These are phyloP conservation scores for Hesperia comma DNA, from an alignment of 2,888 invertebrate species.

Conservation along the genomic window DNA sequence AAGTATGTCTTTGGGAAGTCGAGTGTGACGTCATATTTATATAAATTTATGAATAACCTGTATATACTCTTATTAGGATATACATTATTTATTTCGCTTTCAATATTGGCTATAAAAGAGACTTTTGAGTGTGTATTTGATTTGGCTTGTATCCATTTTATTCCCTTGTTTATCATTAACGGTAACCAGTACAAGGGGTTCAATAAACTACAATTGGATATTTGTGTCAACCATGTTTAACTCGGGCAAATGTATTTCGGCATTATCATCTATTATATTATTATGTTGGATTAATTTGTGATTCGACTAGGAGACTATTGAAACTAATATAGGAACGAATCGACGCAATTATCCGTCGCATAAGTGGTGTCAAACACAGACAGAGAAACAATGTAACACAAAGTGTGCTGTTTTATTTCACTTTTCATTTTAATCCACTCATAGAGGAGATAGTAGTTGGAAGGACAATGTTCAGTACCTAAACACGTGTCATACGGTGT, in stretches of 20 bases:
- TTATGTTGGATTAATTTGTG: background rate
- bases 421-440: too few species aligned
- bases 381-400: too few species aligned
- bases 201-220: background rate
- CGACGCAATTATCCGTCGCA: too few species aligned
- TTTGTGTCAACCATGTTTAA: background rate
- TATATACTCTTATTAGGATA: background rate
- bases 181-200: background rate
- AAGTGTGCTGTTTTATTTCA: too few species aligned
- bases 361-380: too few species aligned
- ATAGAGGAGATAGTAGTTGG: too few species aligned
- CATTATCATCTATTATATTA: too few species aligned
- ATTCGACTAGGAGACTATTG: background rate
- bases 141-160: slow-evolving; percentile 5
- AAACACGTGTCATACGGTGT: too few species aligned
- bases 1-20: background rate
- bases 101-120: background rate
- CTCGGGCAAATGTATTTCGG: too few species aligned
- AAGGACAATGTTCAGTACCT: too few species aligned
- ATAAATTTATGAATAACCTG: too few species aligned
- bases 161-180: background rate
- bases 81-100: background rate
- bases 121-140: background rate
- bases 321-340: too few species aligned
- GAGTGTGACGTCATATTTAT: background rate